A percentile compares a stretch with the other conserved stretches of the same genome.
phyloP scores from a whole-genome alignment of 2,797 vertebrate genomes.

The Poecilia picta region DNA sequence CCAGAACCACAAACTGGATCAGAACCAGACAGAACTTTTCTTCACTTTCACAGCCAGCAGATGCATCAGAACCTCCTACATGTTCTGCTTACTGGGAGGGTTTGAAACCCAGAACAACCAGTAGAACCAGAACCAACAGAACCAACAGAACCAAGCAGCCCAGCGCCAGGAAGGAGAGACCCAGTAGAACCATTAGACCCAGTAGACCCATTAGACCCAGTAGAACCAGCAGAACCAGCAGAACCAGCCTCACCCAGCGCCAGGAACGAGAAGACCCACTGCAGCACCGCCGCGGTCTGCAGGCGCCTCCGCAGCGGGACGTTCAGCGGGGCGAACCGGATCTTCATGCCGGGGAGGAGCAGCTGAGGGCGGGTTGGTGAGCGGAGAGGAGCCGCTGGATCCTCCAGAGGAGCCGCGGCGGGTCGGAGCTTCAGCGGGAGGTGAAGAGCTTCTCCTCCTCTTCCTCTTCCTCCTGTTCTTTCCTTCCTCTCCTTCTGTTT shows the following conservation, averaged over 20 bases:
- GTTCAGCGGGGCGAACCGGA: conserved; percentile 80
- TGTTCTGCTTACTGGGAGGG: conserved; percentile 20
- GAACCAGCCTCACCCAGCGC: conserved; percentile 61
- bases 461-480: neutral
- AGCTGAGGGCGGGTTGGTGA: neutral
- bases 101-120: conserved; percentile 46
- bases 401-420: neutral
- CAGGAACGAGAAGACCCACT: conserved; percentile 83
- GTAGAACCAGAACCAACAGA: neutral
- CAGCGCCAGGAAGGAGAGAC: conserved; percentile 78
- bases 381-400: neutral
- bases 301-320: conserved; percentile 71
- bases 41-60: no score
- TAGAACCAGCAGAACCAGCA: neutral
- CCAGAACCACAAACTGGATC: neutral
- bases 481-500: neutral
- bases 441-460: rapidly evolving
- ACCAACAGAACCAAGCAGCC: conserved; percentile 50
- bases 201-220: neutral
- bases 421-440: neutral
- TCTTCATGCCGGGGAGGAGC: conserved; percentile 63
- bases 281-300: conserved; percentile 77
- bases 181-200: conserved; percentile 68
- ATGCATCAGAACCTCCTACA: neutral
- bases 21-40: neutral